These are phyloP conservation scores for Drosophila ohnishii DNA, from an alignment of 1,140 invertebrate genomes.

Conservation along the genomic window DNA sequence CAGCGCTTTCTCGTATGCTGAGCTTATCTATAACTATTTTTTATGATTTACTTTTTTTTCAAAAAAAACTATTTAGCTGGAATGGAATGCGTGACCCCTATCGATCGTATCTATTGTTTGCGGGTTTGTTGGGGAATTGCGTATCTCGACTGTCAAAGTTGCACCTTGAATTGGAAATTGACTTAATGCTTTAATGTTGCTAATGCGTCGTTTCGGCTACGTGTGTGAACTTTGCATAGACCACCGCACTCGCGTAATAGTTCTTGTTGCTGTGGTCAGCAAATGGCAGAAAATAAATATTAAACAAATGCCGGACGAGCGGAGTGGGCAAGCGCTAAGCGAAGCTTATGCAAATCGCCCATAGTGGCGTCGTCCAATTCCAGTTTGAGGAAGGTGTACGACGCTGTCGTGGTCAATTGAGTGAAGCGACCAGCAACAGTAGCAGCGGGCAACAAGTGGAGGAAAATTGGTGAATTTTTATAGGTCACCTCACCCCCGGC, in stretches of 20 bases:
- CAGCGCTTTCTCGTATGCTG: background rate
- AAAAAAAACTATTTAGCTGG: background rate
- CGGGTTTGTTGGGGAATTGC: conserved; percentile 9
- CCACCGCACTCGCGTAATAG: conserved; percentile 47
- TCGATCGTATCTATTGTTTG: conserved; percentile 18
- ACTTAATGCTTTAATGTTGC: conserved; percentile 54
- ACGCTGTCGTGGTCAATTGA: conserved; percentile 29
- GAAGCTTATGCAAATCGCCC: conserved; percentile 53
- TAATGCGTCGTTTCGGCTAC: conserved; percentile 34
- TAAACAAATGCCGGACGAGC: conserved; percentile 55
- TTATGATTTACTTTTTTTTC: background rate
- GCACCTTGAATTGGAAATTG: conserved; percentile 56
- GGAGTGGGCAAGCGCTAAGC: conserved; percentile 5
- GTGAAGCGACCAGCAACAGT: conserved; percentile 13
- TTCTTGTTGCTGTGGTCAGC: conserved; percentile 78
- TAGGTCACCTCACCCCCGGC: conserved; percentile 19
- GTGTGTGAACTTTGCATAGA: conserved; percentile 52
- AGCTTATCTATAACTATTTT: background rate
- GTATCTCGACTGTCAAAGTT: conserved; percentile 12
- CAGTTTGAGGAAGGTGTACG: conserved; percentile 50
- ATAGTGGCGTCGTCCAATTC: conserved; percentile 9
- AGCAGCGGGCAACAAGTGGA: conserved; percentile 18
- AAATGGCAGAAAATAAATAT: conserved; percentile 79
- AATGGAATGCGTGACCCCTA: conserved; percentile 4
- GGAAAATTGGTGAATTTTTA: conserved; percentile 13